A percentile compares a stretch with the other conserved stretches of the same genome.
phyloP scores from a whole-genome alignment of 1,140 invertebrate species.

The Mactra quadrangularis region DNA sequence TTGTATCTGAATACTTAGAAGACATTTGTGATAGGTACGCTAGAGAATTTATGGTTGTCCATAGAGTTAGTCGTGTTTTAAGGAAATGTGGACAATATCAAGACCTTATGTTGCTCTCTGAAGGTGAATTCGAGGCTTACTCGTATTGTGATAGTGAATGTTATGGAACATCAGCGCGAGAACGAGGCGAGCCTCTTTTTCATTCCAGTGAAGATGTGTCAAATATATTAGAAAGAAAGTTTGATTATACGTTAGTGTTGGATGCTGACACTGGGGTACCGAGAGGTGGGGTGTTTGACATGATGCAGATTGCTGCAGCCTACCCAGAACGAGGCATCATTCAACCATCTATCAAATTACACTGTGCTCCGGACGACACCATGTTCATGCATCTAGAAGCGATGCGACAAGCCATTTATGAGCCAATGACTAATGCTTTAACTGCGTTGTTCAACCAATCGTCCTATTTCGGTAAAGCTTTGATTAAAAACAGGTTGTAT shows the following conservation, averaged over 20 bases:
- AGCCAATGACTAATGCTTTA: slow-evolving; percentile 77
- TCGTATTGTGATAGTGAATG: slow-evolving; percentile 58
- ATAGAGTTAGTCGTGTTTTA: slow-evolving; percentile 60
- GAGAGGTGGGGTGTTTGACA: slow-evolving; percentile 47
- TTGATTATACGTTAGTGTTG: slow-evolving; percentile 63
- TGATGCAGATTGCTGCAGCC: slow-evolving; percentile 59
- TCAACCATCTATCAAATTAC: slow-evolving; percentile 62
- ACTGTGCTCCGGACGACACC: slow-evolving; percentile 66
- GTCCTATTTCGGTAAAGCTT: slow-evolving; percentile 79
- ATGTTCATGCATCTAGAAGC: slow-evolving; percentile 78
- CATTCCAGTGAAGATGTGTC: slow-evolving; percentile 56
- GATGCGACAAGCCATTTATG: slow-evolving; percentile 76
- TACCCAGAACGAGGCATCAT: slow-evolving; percentile 62
- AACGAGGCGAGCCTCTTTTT: slow-evolving; percentile 58
- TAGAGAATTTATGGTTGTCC: slow-evolving; percentile 63
- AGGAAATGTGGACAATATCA: slow-evolving; percentile 67
- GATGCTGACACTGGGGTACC: slow-evolving; percentile 62
- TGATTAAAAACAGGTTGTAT: slow-evolving; percentile 78
- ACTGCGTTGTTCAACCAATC: slow-evolving; percentile 75
- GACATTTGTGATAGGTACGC: slow-evolving; percentile 58
- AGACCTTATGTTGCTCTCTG: slow-evolving; percentile 62
- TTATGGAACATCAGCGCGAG: slow-evolving; percentile 57
- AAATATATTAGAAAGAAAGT: slow-evolving; percentile 64
- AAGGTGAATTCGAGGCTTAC: slow-evolving; percentile 61
- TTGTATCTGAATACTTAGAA: slow-evolving; percentile 54